Conservation (phyloP, 2,113 vertebrate species). For the Sander lucioperca region DNA sequence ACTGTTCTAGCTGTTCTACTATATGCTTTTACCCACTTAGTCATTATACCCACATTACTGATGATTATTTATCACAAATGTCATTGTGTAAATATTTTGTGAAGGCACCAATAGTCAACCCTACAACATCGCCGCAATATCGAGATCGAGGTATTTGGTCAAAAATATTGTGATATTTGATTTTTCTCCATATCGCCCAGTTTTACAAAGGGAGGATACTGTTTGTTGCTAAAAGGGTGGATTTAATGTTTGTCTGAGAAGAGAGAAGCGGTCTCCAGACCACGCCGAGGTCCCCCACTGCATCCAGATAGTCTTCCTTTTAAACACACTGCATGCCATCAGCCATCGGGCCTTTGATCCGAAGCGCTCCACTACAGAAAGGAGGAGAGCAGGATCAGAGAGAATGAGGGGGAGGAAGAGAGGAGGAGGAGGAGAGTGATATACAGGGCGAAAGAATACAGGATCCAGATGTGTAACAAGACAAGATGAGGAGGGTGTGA, state of each 20-base stretch:
- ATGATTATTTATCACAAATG: too few species aligned
- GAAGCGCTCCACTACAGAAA: conserved; percentile 66
- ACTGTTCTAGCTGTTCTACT: too few species aligned
- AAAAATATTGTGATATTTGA: too few species aligned
- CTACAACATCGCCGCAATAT: too few species aligned
- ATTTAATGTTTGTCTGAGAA: conserved; percentile 19
- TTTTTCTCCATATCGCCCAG: too few species aligned
- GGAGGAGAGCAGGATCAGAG: conserved; percentile 74
- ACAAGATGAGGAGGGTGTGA: conserved; percentile 77
- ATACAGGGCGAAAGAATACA: conserved; percentile 76
- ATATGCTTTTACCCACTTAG: too few species aligned
- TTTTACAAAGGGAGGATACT: neutral
- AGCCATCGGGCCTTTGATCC: conserved; percentile 75
- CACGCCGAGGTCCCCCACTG: conserved; percentile 43
- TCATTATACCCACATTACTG: too few species aligned
- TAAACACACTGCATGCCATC: conserved; percentile 72
- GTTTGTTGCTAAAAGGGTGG: neutral
- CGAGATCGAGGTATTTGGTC: too few species aligned
- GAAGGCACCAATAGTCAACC: too few species aligned
- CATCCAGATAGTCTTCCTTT: conserved; percentile 48
- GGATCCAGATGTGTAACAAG: conserved; percentile 79
- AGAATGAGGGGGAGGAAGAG: conserved; percentile 55
- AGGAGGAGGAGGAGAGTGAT: conserved; percentile 66
- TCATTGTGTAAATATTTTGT: too few species aligned
- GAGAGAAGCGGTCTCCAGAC: conserved; percentile 38